Evolutionary conservation across 2,888 invertebrate genomes (phyloP), one percentile per base, ranked within the genome.

Genomic region (Arctia plantaginis): DNA sequence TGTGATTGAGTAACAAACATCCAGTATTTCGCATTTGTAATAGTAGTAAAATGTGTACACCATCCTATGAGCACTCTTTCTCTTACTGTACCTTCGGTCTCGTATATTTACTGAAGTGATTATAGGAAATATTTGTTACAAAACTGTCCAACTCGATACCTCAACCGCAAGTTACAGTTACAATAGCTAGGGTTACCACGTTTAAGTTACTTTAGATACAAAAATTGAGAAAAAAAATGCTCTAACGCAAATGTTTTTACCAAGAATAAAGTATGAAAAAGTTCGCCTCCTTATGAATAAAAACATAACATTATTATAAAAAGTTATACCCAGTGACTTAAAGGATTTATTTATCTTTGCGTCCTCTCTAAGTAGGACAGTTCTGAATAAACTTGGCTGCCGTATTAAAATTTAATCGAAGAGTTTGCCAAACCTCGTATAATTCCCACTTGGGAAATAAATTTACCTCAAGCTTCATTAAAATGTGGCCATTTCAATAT

Each of bases 101-200:
- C 23, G 8, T 55, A 51, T 51, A 55, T 55, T 55, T 55, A n/a
- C 51, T 55, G 51, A 55, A 55, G 51, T 55, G 1, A 55, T 12
- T 47, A 47, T 47, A 67, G 10, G 30, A 33, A 67, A 47, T 47
- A 67, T 67, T 67, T 67, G 33, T 67, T 67, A 67, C 67, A 67
- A 33, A 67, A 67, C 33, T 47, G 47, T 47, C 23, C 44, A 59
- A 69, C 55, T 35, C 27, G 69, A 69, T 27, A 69, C 69, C n/a
- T n/a, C 55, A 39, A 69, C 59, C 69, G 20, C 69, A 59, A 55
- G 39, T 27, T 59, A 65, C 65, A 27, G 69, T 69, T 55, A 59
- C 39, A 55, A 18, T 69, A 69, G 27, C 27, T 30, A 69, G 51
- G 69, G 69, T n/a, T 69, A n/a, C 4, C 69, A 69, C n/a, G 39